Evolutionary conservation across 2,888 invertebrate species (phyloP).

Genomic region (Agonopterix heracliana): DNA sequence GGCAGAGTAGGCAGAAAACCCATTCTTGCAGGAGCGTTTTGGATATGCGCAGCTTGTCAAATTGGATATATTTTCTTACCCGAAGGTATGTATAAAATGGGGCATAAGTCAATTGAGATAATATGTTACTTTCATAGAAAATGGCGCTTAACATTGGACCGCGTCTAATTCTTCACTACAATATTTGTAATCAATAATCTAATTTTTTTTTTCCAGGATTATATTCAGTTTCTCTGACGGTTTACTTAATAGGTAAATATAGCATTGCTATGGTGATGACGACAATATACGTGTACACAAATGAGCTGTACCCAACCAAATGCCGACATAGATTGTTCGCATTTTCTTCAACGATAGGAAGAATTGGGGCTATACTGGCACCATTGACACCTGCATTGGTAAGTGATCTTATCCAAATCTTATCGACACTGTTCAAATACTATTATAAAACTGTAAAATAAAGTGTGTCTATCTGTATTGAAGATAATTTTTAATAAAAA

Average conservation of each 20-base stretch:
- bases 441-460: too few relatives aligned
- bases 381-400: conserved; percentile 80
- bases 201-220: conserved; percentile 25
- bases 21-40: conserved; percentile 73
- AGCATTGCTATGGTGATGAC: conserved; percentile 77
- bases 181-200: too few relatives aligned
- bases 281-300: conserved; percentile 77
- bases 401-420: conserved; percentile 22
- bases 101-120: too few relatives aligned
- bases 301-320: conserved; percentile 81
- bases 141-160: too few relatives aligned
- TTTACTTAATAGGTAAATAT: conserved; percentile 76
- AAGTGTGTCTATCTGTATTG: too few relatives aligned
- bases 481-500: too few relatives aligned
- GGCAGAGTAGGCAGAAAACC: conserved; percentile 76
- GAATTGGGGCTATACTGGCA: conserved; percentile 79
- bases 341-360: conserved; percentile 80
- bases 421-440: too few relatives aligned
- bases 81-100: conserved; percentile 25
- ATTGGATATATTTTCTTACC: conserved; percentile 73
- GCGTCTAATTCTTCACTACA: too few relatives aligned
- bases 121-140: too few relatives aligned
- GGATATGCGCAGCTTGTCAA: conserved; percentile 76
- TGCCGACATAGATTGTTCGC: conserved; percentile 78
- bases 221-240: conserved; percentile 43